phyloP scores from a whole-genome alignment of 2,888 invertebrate species.

The Epistrophella euchroma region DNA sequence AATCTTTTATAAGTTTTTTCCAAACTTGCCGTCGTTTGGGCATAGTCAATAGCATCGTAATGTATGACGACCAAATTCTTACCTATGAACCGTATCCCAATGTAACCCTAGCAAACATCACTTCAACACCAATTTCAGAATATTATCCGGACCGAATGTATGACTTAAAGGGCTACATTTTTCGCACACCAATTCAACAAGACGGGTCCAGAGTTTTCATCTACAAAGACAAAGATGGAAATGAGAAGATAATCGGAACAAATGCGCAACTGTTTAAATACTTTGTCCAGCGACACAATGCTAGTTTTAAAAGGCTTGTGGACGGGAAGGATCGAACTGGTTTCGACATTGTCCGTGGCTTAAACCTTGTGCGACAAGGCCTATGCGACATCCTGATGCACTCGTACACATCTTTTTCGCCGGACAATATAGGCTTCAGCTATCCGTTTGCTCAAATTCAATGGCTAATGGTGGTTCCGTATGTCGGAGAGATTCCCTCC shows the following conservation, averaged over 20 bases:
- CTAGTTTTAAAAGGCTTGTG: conserved; percentile 16
- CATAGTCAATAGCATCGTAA: conserved; percentile 48
- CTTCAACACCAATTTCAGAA: not conserved
- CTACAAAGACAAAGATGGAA: conserved; percentile 29
- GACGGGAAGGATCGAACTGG: conserved; percentile 3
- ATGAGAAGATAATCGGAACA: conserved; percentile 18
- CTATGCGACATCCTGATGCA: conserved; percentile 54
- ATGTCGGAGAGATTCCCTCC: conserved; percentile 41
- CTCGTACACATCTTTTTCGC: conserved; percentile 44
- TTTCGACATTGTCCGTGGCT: conserved; percentile 39
- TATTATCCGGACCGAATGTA: conserved; percentile 50
- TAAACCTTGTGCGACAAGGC: conserved; percentile 11
- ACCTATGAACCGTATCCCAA: conserved; percentile 53
- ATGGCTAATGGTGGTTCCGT: conserved; percentile 48
- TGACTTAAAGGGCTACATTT: conserved; percentile 58
- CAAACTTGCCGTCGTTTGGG: conserved; percentile 44
- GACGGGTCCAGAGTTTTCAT: conserved; percentile 56
- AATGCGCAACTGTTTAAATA: conserved; percentile 46
- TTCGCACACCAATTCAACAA: conserved; percentile 43
- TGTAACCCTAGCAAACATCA: conserved; percentile 46
- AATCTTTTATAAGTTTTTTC: conserved; percentile 25
- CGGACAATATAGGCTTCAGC: conserved; percentile 38
- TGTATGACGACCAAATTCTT: conserved; percentile 25
- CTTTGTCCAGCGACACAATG: conserved; percentile 58
- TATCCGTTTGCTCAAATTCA: conserved; percentile 58